phyloP scores from a whole-genome alignment of 2,888 invertebrate species.

The Sphinx pinastri region DNA sequence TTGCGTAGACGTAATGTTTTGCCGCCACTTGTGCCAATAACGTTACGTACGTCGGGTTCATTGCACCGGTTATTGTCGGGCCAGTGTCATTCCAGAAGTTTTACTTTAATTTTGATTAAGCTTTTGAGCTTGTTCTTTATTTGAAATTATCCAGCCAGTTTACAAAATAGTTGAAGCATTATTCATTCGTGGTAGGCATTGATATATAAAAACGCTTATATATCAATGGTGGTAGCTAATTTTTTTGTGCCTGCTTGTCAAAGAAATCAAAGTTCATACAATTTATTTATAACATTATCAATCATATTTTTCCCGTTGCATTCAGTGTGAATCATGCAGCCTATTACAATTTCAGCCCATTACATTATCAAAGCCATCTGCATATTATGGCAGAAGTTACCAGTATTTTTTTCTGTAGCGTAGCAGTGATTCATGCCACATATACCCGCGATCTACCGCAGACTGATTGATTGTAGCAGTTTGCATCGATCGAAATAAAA shows the following conservation, averaged over 20 bases:
- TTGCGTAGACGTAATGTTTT: neutral
- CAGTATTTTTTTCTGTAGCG: no score
- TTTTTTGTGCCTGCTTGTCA: neutral
- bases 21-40: constrained; percentile 9
- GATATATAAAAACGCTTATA: no score
- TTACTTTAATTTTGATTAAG: constrained; percentile 1
- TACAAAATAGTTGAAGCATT: no score
- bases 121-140: neutral
- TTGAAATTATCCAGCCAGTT: neutral
- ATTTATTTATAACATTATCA: neutral
- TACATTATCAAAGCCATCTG: no score
- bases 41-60: constrained; percentile 1
- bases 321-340: no score
- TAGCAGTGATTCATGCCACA: no score
- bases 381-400: no score
- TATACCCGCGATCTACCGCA: no score
- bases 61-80: neutral
- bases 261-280: neutral
- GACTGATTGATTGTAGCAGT: no score
- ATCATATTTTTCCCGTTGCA: neutral
- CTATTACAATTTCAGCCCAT: no score
- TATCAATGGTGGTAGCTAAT: no score
- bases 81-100: neutral
- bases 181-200: neutral
- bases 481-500: no score